A percentile compares a stretch with the other conserved stretches of the same genome.
These are phyloP conservation scores for Neodiprion lecontei DNA, from an alignment of 1,140 invertebrate species.

Conservation along the genomic window DNA sequence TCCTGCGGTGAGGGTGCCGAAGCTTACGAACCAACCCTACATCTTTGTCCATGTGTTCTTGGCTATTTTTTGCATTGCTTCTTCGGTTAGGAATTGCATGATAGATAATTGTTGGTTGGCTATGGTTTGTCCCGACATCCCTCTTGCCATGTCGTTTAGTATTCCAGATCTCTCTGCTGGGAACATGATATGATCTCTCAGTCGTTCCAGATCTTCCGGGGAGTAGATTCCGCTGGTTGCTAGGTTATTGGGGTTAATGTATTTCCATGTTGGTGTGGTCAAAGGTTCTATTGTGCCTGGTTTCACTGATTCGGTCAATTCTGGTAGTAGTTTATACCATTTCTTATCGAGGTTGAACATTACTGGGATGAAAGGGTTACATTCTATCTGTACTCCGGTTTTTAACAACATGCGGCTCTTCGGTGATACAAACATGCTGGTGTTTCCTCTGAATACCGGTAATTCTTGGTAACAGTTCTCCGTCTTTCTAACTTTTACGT, in stretches of 20 bases:
- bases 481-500: constrained; percentile 9
- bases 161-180: constrained; percentile 13
- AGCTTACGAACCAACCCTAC: background rate
- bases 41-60: background rate
- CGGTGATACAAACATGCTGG: constrained; percentile 17
- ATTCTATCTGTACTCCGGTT: background rate
- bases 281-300: constrained; percentile 18
- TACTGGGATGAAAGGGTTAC: constrained; percentile 11
- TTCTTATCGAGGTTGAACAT: constrained; percentile 6
- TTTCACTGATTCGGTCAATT: constrained; percentile 9
- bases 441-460: constrained; percentile 11
- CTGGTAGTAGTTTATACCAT: constrained; percentile 9
- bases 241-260: constrained; percentile 26
- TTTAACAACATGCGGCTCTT: constrained; percentile 16
- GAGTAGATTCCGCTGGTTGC: constrained; percentile 33
- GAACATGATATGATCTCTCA: constrained; percentile 22
- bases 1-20: background rate
- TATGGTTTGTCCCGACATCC: background rate
- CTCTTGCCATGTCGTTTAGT: background rate
- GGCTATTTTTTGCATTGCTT: background rate
- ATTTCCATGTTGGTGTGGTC: constrained; percentile 27
- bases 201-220: constrained; percentile 12
- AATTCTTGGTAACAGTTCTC: constrained; percentile 27
- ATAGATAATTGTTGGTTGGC: no score
- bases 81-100: no score